Evolutionary conservation across 2,888 invertebrate species (phyloP).

Genomic region (Trichopria drosophilae): DNA sequence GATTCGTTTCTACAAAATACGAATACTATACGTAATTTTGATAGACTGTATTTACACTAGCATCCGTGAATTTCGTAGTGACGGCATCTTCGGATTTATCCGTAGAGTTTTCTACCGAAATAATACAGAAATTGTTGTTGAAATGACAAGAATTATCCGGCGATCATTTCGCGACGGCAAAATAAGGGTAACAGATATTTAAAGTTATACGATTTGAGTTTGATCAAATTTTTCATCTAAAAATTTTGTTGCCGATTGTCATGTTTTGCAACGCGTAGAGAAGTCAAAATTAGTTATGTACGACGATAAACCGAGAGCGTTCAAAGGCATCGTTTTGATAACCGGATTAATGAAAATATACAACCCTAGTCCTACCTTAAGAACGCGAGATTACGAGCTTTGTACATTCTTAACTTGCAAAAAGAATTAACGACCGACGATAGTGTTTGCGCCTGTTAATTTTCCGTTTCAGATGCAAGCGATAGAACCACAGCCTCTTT

Average conservation of each 20-base stretch:
- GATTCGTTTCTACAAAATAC: slow-evolving; percentile 32
- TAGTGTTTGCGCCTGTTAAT: slow-evolving; percentile 28
- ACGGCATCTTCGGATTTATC: slow-evolving; percentile 11
- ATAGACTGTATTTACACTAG: slow-evolving; percentile 24
- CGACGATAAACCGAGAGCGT: slow-evolving; percentile 26
- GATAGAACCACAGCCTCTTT: slow-evolving; percentile 36
- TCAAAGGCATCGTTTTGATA: slow-evolving; percentile 23
- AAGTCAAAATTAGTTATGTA: slow-evolving; percentile 11
- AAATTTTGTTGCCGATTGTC: too few species aligned
- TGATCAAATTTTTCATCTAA: slow-evolving; percentile 25
- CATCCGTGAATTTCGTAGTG: slow-evolving; percentile 29
- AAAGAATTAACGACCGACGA: slow-evolving; percentile 39
- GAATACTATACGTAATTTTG: slow-evolving; percentile 27
- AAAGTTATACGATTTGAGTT: too few species aligned
- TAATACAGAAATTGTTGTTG: too few species aligned
- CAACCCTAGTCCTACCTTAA: slow-evolving; percentile 38
- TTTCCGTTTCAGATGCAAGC: slow-evolving; percentile 22
- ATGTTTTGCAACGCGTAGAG: not conserved
- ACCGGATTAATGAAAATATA: slow-evolving; percentile 24
- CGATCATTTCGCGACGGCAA: too few species aligned
- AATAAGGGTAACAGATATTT: too few species aligned
- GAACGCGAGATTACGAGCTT: slow-evolving; percentile 43
- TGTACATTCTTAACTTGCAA: slow-evolving; percentile 50
- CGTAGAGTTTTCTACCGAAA: slow-evolving; percentile 7
- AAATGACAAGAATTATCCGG: too few species aligned